Base-by-base conservation (phyloP, 2,797 vertebrate genomes). In the Parambassis ranga region DNA sequence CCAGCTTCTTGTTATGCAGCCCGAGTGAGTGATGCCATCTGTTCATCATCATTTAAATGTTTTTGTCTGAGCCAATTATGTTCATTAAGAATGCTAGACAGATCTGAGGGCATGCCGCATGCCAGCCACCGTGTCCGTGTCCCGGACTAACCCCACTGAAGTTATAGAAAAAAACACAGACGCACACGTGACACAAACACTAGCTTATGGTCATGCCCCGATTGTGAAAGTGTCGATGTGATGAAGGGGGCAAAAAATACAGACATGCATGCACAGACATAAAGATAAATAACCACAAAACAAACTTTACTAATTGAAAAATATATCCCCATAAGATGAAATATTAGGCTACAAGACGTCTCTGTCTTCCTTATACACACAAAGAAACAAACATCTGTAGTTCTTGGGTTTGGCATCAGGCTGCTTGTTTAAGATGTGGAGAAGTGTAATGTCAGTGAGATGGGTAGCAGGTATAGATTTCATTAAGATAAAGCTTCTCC, bases 1-100 rank as follows among this genome's bases (percentile, higher is more conserved):
- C 49, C 63, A 79, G 63, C 60, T 58, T 76, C 44, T 84, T 77
- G 69, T 80, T 73, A 82, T 86, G 73, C 79, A 61, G 64, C 69
- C 55, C 7, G 19, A 74, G 70, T 60, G 76, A 83, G 65, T 49
- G 70, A 78, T 73, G 79, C 89, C 90, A 92, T 91, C 87, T 92
- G 90, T 76, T 90, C 85, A 85, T 89, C 85, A 85, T 79, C 81
- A 85, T 88, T 85, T 89, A 68, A 88, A 85, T 87, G 70, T 85
- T 87, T 86, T 85, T 77, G 74, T 85, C 72, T 73, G 65, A 66
- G 74, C 71, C 83, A 87, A 79, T 90, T 89, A 85, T 53, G 69
- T 73, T 88, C 63, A 86, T 81, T 80, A 75, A 67, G 66, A 74
- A 78, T 79, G 74, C 71, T 38, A 85, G 79, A 86, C 73, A 47